Percentiles rank a stretch among this genome's conserved stretches.
Conservation (phyloP, 1,140 invertebrate species). For the Harpegnathos saltator region DNA sequence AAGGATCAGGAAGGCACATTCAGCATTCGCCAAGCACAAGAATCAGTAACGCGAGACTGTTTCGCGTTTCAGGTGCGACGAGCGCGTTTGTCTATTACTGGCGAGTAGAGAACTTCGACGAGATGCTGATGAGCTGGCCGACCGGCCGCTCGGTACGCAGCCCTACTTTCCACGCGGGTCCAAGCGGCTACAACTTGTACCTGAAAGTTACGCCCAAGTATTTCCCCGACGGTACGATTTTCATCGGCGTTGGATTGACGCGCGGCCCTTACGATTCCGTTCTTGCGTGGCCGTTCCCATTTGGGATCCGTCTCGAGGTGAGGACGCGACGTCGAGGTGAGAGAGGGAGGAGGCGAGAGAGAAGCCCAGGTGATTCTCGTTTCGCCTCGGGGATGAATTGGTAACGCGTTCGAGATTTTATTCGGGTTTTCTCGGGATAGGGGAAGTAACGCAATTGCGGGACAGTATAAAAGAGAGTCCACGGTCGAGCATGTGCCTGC, state of each 20-base stretch:
- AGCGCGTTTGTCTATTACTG: constrained; percentile 84
- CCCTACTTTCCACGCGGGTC: constrained; percentile 83
- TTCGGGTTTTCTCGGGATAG: neutral
- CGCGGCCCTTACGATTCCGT: constrained; percentile 78
- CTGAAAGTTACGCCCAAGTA: constrained; percentile 78
- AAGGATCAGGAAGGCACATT: too few relatives aligned
- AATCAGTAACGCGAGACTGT: neutral
- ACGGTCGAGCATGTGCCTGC: too few relatives aligned
- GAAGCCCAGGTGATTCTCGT: neutral
- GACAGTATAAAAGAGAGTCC: neutral
- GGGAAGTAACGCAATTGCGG: constrained; percentile 22
- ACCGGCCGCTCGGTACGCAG: constrained; percentile 81
- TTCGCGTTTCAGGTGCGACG: constrained; percentile 36
- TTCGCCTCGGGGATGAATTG: neutral
- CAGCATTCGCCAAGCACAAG: neutral
- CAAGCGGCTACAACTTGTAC: constrained; percentile 75
- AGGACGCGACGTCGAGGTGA: constrained; percentile 29
- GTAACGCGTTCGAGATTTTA: neutral
- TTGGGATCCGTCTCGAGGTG: constrained; percentile 81
- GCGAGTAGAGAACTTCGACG: constrained; percentile 78
- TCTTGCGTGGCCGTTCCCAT: constrained; percentile 85
- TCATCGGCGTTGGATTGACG: constrained; percentile 84
- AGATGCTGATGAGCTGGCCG: constrained; percentile 83
- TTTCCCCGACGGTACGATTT: constrained; percentile 84
- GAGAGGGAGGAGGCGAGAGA: too few relatives aligned